These are phyloP conservation scores for Girardia tigrina DNA, from an alignment of 2,888 invertebrate species.

Conservation along the genomic window DNA sequence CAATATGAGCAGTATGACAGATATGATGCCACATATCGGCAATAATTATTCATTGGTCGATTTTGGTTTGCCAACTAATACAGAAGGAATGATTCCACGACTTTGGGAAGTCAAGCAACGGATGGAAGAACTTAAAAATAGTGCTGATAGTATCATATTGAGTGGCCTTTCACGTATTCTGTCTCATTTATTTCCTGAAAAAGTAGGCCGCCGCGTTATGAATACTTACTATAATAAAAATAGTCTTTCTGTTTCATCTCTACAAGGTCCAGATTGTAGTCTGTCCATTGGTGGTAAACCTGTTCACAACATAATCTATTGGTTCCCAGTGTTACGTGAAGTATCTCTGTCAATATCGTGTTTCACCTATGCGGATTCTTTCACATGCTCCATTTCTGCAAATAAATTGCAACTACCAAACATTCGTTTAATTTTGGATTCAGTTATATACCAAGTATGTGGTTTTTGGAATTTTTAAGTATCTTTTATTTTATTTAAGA, in stretches of 20 bases:
- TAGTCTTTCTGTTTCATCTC: conserved; percentile 39
- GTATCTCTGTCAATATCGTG: conserved; percentile 52
- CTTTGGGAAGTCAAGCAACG: conserved; percentile 54
- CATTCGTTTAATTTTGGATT: background rate
- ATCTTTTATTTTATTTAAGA: too few relatives aligned
- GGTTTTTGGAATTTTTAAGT: too few relatives aligned
- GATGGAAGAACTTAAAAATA: conserved; percentile 52
- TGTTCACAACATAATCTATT: conserved; percentile 43
- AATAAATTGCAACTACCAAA: background rate
- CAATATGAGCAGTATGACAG: conserved; percentile 27
- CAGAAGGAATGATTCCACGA: conserved; percentile 56
- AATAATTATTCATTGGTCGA: conserved; percentile 43
- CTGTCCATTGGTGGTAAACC: conserved; percentile 10
- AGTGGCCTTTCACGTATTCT: conserved; percentile 52
- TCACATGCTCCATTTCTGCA: background rate
- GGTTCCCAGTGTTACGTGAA: conserved; percentile 52
- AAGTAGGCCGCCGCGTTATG: conserved; percentile 43
- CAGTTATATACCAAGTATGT: background rate
- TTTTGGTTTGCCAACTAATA: conserved; percentile 52
- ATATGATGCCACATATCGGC: conserved; percentile 37
- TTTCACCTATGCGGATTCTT: background rate
- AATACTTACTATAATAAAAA: conserved; percentile 41
- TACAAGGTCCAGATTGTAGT: conserved; percentile 32
- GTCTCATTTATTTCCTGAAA: conserved; percentile 47
- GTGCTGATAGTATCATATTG: conserved; percentile 53